A percentile compares a stretch with the other conserved stretches of the same genome.
These are phyloP conservation scores for Cheilosia soror DNA, from an alignment of 2,888 invertebrate species.

Conservation along the genomic window DNA sequence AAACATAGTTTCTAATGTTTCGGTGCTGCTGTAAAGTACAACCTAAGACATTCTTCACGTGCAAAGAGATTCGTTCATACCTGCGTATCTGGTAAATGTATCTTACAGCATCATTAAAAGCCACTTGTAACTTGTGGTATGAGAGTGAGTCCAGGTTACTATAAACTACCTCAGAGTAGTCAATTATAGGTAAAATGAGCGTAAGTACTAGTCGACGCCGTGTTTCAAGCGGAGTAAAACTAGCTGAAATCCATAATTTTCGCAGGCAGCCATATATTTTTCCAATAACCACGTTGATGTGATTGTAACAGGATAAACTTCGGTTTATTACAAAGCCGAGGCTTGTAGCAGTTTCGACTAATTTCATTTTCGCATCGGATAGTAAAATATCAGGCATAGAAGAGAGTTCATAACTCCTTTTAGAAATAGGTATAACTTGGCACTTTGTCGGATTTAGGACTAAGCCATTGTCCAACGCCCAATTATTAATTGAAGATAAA, in stretches of 20 bases:
- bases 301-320: no score
- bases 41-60: not conserved
- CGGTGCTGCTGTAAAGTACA: not conserved
- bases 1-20: not conserved
- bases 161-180: no score
- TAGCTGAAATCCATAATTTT: no score
- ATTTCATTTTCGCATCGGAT: no score
- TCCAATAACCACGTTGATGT: no score
- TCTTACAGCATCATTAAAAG: not conserved
- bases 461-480: not conserved
- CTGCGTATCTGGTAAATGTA: not conserved
- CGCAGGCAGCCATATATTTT: not conserved
- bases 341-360: no score
- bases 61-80: constrained; percentile 1
- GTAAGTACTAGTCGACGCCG: no score
- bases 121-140: not conserved
- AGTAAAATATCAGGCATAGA: not conserved
- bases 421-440: constrained; percentile 1
- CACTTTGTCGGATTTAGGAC: not conserved
- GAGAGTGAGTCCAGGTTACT: not conserved
- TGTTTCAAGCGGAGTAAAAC: no score
- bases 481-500: not conserved
- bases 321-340: no score
- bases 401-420: not conserved
- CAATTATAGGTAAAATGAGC: no score